A percentile compares a stretch with the other conserved stretches of the same genome.
Conservation (phyloP, 2,888 invertebrate genomes). For the Oligia latruncula region DNA sequence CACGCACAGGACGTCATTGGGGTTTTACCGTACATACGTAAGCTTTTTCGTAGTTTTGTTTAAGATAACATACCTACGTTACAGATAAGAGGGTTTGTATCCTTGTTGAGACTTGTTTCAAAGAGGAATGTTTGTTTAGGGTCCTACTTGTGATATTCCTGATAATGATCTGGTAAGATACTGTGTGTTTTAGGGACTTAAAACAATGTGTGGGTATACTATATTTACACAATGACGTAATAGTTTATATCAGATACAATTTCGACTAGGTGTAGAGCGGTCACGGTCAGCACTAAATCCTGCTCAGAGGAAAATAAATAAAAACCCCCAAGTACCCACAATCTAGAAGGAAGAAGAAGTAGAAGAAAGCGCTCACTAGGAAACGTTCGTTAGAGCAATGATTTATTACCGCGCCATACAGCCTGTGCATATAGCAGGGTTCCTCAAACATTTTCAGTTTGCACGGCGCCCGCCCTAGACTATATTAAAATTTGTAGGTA, state of each 20-base stretch:
- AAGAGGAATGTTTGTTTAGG: constrained; percentile 46
- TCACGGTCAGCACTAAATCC: too few relatives aligned
- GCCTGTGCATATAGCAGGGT: not conserved
- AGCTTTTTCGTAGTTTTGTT: not conserved
- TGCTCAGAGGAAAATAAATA: not conserved
- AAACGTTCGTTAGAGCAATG: not conserved
- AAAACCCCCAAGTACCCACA: not conserved
- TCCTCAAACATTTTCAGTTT: not conserved
- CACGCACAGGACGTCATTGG: constrained; percentile 26
- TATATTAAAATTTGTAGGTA: not conserved
- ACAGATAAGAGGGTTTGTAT: constrained; percentile 25
- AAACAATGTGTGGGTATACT: not conserved
- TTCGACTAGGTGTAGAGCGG: not conserved
- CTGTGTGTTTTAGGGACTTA: not conserved
- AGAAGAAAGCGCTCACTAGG: not conserved
- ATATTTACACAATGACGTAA: not conserved
- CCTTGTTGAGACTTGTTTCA: constrained; percentile 20
- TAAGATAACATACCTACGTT: not conserved
- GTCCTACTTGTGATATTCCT: constrained; percentile 28
- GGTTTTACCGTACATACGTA: constrained; percentile 38
- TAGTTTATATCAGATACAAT: not conserved
- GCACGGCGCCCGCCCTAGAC: not conserved
- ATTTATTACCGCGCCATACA: not conserved
- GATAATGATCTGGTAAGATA: constrained; percentile 21
- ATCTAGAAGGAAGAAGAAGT: not conserved